Base-by-base conservation (phyloP, 2,113 vertebrate species). In the Antigone vipio region DNA sequence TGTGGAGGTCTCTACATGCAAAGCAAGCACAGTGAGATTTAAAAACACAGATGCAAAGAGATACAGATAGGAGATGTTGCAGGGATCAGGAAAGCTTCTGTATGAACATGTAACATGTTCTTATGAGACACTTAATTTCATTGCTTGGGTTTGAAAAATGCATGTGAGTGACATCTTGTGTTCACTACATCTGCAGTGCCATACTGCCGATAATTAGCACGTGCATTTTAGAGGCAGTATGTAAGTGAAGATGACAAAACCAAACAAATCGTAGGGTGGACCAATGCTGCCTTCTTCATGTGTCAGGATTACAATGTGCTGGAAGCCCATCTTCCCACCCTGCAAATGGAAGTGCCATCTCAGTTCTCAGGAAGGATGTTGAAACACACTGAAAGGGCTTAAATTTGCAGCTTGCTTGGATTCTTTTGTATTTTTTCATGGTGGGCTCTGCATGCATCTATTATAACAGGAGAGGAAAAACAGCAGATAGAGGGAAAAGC, bases 101-200 rank as follows among this genome's bases (percentile, higher is more conserved):
- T 42, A 11, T 50, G 55, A 90, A 50, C 45, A 19, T 0, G 0
- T 60, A 73, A 9, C 2, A 0, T 38, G 42, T 62, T 89, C n/a
- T 66, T 72, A 34, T 0, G 0, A 83, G 75, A 50, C 12, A 24
- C 8, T 77, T 50, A 1, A 58, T 84, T 64, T 82, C 35, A 8
- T 45, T 26, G 24, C 44, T 60, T 56, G 44, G 11, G 4, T 69
- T 85, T 74, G 75, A 80, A 90, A 93, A 85, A 91, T 60, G 77
- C 69, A 32, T 89, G 62, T 79, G 88, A 56, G 62, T 93, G 93
- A 95, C 93, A 79, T 66, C 67, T 90, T 92, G 62, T 89, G 85
- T 94, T 91, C 89, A 59, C 26, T 84, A 4, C 47, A 40, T 74
- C 72, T 93, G 69, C 52, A 52, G 20, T 85, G 52, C 64, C 35